These are phyloP conservation scores for Eupeodes latifasciatus DNA, from an alignment of 2,888 invertebrate genomes.

Conservation along the genomic window DNA sequence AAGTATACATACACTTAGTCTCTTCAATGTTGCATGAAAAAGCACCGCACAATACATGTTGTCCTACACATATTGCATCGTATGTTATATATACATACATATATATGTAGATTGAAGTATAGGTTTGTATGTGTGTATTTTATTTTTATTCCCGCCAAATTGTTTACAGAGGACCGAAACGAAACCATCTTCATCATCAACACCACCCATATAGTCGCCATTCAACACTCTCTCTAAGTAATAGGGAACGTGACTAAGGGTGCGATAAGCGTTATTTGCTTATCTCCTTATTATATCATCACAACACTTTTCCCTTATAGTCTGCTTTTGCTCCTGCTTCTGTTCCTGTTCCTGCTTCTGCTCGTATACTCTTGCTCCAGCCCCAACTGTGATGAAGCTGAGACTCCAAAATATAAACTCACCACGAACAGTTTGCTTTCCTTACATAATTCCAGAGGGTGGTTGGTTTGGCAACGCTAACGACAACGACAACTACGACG, in stretches of 20 bases:
- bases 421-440: conserved; percentile 59
- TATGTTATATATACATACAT: neutral
- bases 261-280: conserved; percentile 76
- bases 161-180: conserved; percentile 69
- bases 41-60: no score
- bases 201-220: conserved; percentile 45
- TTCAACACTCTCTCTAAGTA: conserved; percentile 71
- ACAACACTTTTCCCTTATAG: conserved; percentile 60
- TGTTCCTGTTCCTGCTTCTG: neutral
- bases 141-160: conserved; percentile 68
- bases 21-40: conserved; percentile 25
- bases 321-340: conserved; percentile 23
- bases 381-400: neutral
- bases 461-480: conserved; percentile 6
- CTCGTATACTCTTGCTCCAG: conserved; percentile 9
- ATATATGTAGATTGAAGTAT: neutral
- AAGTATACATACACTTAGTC: conserved; percentile 51
- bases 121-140: conserved; percentile 23
- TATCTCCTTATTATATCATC: conserved; percentile 76
- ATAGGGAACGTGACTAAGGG: conserved; percentile 76
- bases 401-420: conserved; percentile 35
- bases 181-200: conserved; percentile 62
- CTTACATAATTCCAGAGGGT: conserved; percentile 27
- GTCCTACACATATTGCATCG: neutral
- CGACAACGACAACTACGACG: neutral